Evolutionary conservation across 2,888 invertebrate species (phyloP).

Genomic region (Alloplasta piceator): DNA sequence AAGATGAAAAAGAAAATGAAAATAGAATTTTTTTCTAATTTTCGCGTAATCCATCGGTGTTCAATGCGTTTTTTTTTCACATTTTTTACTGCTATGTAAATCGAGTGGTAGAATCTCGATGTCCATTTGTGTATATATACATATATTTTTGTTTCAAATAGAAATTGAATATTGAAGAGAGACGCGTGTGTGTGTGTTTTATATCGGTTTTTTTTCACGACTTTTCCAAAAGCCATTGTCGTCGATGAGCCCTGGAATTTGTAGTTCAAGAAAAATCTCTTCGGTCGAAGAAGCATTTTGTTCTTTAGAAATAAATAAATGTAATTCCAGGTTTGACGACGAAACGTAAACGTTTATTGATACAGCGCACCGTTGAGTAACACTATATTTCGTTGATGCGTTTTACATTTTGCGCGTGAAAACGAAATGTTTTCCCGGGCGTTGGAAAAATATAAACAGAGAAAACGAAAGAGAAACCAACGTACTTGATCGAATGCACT

Average conservation of each 20-base stretch:
- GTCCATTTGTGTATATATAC: slow-evolving; percentile 37
- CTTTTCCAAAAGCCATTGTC: slow-evolving; percentile 30
- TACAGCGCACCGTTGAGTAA: neutral
- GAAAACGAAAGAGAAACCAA: slow-evolving; percentile 20
- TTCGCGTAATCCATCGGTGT: slow-evolving; percentile 18
- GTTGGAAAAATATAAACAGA: slow-evolving; percentile 1
- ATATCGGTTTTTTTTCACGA: slow-evolving; percentile 34
- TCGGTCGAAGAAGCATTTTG: no score
- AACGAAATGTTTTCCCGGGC: slow-evolving; percentile 31
- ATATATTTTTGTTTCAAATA: slow-evolving; percentile 49
- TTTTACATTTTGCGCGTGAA: slow-evolving; percentile 13
- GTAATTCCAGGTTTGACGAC: slow-evolving; percentile 11
- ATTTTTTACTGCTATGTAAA: slow-evolving; percentile 19
- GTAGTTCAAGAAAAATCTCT: no score
- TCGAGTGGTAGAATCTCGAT: slow-evolving; percentile 39
- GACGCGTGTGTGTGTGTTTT: slow-evolving; percentile 21
- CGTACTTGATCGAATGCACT: slow-evolving; percentile 59
- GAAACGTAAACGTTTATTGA: neutral
- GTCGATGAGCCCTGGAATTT: neutral
- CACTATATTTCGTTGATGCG: slow-evolving; percentile 41
- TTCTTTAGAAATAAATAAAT: slow-evolving; percentile 3
- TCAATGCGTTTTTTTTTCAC: slow-evolving; percentile 10
- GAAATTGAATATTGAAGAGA: slow-evolving; percentile 37
- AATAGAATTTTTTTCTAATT: slow-evolving; percentile 30
- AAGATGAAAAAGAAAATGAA: no score